Evolutionary conservation across 2,113 vertebrate species (phyloP).

Genomic region (Odontophorus gujanensis): DNA sequence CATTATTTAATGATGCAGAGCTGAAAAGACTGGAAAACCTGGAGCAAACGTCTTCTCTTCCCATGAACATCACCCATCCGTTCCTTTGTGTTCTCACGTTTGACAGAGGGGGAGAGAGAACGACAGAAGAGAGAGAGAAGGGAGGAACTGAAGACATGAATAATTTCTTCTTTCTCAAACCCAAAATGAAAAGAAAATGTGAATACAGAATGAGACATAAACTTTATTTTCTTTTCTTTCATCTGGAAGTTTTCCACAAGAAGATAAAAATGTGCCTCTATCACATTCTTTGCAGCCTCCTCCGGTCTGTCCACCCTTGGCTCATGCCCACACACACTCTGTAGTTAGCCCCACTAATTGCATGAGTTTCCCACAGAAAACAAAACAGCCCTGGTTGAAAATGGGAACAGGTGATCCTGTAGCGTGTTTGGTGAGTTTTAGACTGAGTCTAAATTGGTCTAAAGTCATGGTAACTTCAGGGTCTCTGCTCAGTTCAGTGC

Average conservation of each 20-base stretch:
- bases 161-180: slow-evolving; percentile 50
- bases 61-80: slow-evolving; percentile 33
- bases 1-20: slow-evolving; percentile 35
- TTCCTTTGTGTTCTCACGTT: slow-evolving; percentile 12
- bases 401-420: background rate
- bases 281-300: background rate
- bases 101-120: background rate
- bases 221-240: background rate
- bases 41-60: background rate
- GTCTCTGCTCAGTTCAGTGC: background rate
- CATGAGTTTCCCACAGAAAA: background rate
- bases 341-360: no score
- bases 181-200: slow-evolving; percentile 31
- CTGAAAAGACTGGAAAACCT: slow-evolving; percentile 11
- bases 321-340: background rate
- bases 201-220: slow-evolving; percentile 41
- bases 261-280: background rate
- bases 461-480: background rate
- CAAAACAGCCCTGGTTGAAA: background rate
- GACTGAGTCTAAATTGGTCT: no score
- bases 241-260: slow-evolving; percentile 22
- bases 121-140: background rate
- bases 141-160: slow-evolving; percentile 20
- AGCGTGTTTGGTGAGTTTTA: background rate
- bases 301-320: background rate